Percentiles rank a stretch among this genome's conserved stretches.
phyloP scores from a whole-genome alignment of 2,113 vertebrate species.

The Phalacrocorax pelagicus region DNA sequence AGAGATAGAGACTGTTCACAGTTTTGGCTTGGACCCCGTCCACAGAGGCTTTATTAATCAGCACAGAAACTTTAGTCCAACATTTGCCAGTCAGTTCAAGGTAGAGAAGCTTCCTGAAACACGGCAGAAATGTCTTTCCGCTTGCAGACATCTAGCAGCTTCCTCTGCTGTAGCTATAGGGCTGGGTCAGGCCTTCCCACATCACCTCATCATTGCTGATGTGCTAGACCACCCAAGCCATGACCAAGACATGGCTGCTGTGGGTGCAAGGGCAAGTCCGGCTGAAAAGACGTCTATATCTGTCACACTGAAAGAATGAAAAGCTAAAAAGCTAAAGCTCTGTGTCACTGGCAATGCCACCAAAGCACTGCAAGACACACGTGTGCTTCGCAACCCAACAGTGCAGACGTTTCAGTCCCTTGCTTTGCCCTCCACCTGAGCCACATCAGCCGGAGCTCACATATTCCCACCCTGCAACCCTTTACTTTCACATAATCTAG shows the following conservation, averaged over 20 bases:
- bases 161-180: not conserved
- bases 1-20: conserved; percentile 31
- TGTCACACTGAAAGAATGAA: not conserved
- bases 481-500: not conserved
- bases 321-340: not conserved
- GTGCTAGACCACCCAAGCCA: not conserved
- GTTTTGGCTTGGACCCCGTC: conserved; percentile 11
- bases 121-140: not conserved
- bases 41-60: conserved; percentile 23
- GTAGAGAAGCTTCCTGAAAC: conserved; percentile 2
- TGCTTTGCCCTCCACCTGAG: not conserved
- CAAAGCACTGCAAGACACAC: not conserved
- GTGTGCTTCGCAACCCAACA: not conserved
- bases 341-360: not conserved
- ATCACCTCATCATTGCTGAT: not conserved
- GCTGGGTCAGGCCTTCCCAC: not conserved
- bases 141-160: not conserved
- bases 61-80: not conserved
- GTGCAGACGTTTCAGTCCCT: not conserved
- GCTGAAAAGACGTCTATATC: not conserved
- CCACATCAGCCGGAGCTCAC: not conserved
- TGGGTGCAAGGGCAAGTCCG: not conserved
- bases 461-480: not conserved
- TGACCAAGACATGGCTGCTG: accelerated
- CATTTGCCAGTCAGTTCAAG: conserved; percentile 8